Base-by-base conservation (phyloP, 2,888 invertebrate species). In the Drosophila phalerata region DNA sequence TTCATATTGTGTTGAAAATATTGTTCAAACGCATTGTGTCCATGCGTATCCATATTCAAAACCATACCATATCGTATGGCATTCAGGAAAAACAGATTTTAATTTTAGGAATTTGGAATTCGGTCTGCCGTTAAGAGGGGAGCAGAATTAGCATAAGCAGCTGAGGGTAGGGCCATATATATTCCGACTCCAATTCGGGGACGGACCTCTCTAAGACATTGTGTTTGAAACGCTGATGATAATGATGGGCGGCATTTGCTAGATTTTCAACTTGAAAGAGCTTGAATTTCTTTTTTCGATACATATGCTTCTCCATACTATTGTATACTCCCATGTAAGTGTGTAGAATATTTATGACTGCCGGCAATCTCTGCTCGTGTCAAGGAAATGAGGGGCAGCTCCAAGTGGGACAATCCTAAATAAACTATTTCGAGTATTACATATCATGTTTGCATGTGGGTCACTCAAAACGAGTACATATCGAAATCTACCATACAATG, bases 1-100 rank as follows among this genome's bases (percentile, higher is more conserved):
- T 43, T 85, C 73, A 88, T 76, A 85, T 84, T 88, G 88, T 88
- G 86, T 88, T 77, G 74, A 88, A 81, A 85, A 85, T 88, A 85
- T 84, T 85, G 81, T 77, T 69, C 73, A 53, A 74, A 61, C 60
- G 71, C 79, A 81, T 84, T 85, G 84, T 84, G 68, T 73, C 77
- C 85, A 66, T 51, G 63, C 66, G 67, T 76, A 76, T 73, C 73
- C 69, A 80, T 66, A 77, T 73, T 55, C 65, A 69, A 37, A 49
- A 49, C 22, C 22, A 22, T 22, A 30, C 60, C 79, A 82, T 86
- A 84, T 84, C 86, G 69, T 43, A 69, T 81, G 73, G 86, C 79
- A 74, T 79, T 70, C 78, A 60, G 79, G 76, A 81, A 56, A 76
- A 80, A 66, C 68, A 62, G 74, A 80, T 74, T 80, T 77, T 51